phyloP scores from a whole-genome alignment of 2,797 vertebrate species.

The Darevskia nairensis region DNA sequence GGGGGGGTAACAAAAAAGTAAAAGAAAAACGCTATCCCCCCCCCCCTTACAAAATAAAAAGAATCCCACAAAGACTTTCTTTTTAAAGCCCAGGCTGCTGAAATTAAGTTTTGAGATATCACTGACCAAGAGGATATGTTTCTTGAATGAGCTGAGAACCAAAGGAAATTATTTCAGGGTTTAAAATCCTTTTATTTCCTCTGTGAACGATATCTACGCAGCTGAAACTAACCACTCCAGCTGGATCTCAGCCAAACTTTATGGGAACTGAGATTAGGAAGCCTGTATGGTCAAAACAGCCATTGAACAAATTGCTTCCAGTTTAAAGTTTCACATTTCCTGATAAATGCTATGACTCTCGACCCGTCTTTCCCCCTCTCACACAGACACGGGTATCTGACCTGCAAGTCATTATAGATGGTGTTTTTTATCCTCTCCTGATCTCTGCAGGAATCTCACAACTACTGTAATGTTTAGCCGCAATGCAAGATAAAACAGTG shows the following conservation, averaged over 20 bases:
- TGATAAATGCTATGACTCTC: slow-evolving; percentile 62
- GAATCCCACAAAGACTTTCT: slow-evolving; percentile 71
- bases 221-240: slow-evolving; percentile 77
- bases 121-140: slow-evolving; percentile 83
- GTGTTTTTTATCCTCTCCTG: slow-evolving; percentile 37
- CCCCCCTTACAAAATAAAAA: no score
- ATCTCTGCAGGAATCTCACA: slow-evolving; percentile 28
- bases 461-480: slow-evolving; percentile 52
- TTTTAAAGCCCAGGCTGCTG: slow-evolving; percentile 78
- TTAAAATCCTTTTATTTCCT: slow-evolving; percentile 89
- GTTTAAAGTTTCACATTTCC: slow-evolving; percentile 74
- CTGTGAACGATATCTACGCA: slow-evolving; percentile 81
- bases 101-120: slow-evolving; percentile 84
- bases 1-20: background rate
- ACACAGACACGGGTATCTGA: slow-evolving; percentile 35
- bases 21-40: slow-evolving; percentile 54
- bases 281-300: slow-evolving; percentile 70
- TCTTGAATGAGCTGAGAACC: slow-evolving; percentile 81
- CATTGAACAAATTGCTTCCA: slow-evolving; percentile 78
- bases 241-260: slow-evolving; percentile 80
- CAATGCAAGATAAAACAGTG: slow-evolving; percentile 17
- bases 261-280: slow-evolving; percentile 81
- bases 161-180: slow-evolving; percentile 90
- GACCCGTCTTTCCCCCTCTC: slow-evolving; percentile 40
- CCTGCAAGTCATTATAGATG: slow-evolving; percentile 47